Evolutionary conservation across 2,888 invertebrate genomes (phyloP).

Genomic region (Heteromurus nitidus): DNA sequence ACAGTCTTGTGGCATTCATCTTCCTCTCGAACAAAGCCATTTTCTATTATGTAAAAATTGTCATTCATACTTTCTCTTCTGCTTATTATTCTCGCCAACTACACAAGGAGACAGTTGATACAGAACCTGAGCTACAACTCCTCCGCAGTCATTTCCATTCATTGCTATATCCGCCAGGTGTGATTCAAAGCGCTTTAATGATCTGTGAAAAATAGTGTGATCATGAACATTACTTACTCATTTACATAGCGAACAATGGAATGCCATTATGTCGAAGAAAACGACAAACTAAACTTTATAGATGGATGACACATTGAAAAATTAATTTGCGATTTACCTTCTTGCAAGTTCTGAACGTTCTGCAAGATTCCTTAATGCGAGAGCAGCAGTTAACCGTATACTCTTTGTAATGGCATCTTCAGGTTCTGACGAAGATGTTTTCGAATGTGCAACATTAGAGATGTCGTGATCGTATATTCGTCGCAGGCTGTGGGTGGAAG

Average conservation of each 20-base stretch:
- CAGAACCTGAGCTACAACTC: conserved; percentile 21
- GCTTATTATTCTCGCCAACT: conserved; percentile 15
- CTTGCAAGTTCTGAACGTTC: not conserved
- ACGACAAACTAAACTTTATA: not conserved
- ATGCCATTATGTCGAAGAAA: not conserved
- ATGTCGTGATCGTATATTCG: no score
- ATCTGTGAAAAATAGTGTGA: conserved; percentile 8
- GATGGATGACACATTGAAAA: not conserved
- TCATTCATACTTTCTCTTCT: not conserved
- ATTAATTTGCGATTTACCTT: conserved; percentile 11
- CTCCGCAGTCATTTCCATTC: not conserved
- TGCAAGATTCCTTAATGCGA: conserved; percentile 9
- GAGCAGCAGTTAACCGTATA: not conserved
- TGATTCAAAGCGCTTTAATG: conserved; percentile 2
- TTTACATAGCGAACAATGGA: not conserved
- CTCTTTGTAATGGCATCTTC: conserved; percentile 3
- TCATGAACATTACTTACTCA: no score
- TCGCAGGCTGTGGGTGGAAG: no score
- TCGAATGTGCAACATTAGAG: no score
- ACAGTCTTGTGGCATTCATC: not conserved
- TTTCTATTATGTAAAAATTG: not conserved
- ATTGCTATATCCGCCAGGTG: conserved; percentile 4
- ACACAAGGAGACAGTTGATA: not conserved
- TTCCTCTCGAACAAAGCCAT: not conserved
- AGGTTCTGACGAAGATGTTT: no score